Conservation (phyloP, 2,797 vertebrate genomes). For the Crocidura indochinensis region DNA sequence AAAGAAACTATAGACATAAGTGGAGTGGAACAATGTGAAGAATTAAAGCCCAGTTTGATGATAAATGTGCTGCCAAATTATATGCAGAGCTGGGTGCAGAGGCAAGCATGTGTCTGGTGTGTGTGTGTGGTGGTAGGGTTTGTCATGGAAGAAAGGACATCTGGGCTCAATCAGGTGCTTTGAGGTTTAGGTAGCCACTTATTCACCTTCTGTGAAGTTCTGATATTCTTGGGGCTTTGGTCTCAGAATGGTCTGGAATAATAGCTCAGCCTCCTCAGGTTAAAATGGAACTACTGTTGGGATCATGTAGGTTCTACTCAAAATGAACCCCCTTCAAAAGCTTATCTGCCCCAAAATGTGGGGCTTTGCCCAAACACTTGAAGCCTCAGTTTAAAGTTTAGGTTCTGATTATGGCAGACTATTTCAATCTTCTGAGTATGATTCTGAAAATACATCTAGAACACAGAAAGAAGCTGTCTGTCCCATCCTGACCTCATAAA, state of each 20-base stretch:
- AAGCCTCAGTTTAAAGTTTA: neutral
- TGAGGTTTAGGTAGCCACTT: neutral
- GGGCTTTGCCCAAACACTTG: neutral
- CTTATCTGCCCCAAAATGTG: neutral
- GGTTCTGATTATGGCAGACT: neutral
- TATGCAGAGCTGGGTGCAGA: neutral
- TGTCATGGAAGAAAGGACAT: neutral
- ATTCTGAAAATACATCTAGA: conserved; percentile 44
- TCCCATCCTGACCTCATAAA: neutral
- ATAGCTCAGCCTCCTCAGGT: neutral
- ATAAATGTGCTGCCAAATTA: neutral
- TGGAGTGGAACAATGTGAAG: conserved; percentile 27
- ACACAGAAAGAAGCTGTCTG: neutral
- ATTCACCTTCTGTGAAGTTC: neutral
- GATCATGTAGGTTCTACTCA: neutral
- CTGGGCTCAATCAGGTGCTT: neutral
- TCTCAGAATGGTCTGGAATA: neutral
- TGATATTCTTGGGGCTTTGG: neutral
- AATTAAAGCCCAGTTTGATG: neutral
- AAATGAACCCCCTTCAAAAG: neutral
- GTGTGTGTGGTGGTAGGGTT: too few species aligned
- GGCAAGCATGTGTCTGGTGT: neutral
- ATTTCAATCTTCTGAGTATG: neutral
- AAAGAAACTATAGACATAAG: neutral
- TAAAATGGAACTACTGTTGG: neutral